A percentile compares a stretch with the other conserved stretches of the same genome.
Conservation (phyloP, 2,797 vertebrate genomes). For the Percopsis omiscomaycus region DNA sequence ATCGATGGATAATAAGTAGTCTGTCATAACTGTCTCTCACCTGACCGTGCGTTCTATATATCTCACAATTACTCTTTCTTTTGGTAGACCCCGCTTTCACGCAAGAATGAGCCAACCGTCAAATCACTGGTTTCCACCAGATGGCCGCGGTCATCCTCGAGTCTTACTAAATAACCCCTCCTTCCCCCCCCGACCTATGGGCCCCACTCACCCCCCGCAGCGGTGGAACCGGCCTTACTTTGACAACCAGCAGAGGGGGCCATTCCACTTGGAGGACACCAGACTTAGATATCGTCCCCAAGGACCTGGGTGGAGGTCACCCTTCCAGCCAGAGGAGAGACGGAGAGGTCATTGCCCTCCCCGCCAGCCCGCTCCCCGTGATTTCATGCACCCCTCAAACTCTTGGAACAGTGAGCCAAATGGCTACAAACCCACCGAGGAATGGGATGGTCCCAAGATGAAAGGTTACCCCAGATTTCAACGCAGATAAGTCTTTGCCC, state of each 20-base stretch:
- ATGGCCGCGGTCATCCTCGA: not conserved
- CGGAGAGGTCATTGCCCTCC: not conserved
- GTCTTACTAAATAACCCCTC: not conserved
- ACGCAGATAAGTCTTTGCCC: not conserved
- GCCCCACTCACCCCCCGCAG: not conserved
- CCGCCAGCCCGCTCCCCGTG: conserved; percentile 6
- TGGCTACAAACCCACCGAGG: not conserved
- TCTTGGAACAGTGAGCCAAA: conserved; percentile 12
- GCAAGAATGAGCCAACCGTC: conserved; percentile 3
- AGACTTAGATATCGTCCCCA: not conserved
- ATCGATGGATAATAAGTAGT: too few species aligned
- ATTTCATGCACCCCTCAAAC: conserved; percentile 15
- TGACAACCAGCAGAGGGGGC: conserved; percentile 16
- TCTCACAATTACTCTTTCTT: not conserved
- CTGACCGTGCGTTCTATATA: not conserved
- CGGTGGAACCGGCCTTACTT: conserved; percentile 13
- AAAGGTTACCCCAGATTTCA: not conserved
- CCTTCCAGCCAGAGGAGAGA: not conserved
- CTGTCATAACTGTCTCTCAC: too few species aligned
- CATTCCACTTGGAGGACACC: not conserved
- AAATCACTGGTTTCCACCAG: not conserved
- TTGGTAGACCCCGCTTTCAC: conserved; percentile 36
- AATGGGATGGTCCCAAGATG: not conserved
- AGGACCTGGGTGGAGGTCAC: not conserved
- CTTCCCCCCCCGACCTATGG: not conserved